A percentile compares a stretch with the other conserved stretches of the same genome.
Evolutionary conservation across 2,113 vertebrate species (phyloP).

Genomic region (Okapia johnstoni): DNA sequence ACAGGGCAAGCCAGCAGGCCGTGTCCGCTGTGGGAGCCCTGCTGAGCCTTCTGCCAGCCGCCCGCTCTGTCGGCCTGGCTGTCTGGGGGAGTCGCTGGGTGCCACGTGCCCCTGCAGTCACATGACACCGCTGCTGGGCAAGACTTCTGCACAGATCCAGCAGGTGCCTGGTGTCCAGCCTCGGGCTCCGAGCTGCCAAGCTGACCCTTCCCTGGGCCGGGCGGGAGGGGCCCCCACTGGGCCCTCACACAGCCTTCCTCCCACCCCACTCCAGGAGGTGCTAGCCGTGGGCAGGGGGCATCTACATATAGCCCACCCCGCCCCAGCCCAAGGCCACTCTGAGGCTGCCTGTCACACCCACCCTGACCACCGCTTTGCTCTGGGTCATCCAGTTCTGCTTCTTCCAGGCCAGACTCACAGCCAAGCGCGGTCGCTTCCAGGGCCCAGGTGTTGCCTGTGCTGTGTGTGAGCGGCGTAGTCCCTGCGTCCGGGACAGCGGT

Average conservation of each 20-base stretch:
- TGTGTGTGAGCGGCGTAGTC: not conserved
- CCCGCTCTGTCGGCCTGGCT: not conserved
- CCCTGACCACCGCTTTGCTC: too few species aligned
- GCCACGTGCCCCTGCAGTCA: not conserved
- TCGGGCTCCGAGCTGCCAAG: not conserved
- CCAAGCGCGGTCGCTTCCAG: rapidly evolving
- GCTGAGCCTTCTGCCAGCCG: not conserved
- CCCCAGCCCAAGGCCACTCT: not conserved
- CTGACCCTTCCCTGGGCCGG: rapidly evolving
- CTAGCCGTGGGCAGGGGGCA: not conserved
- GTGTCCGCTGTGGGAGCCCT: rapidly evolving
- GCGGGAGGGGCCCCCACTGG: not conserved
- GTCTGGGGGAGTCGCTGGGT: not conserved
- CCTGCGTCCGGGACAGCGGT: rapidly evolving
- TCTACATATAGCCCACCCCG: not conserved
- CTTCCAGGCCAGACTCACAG: not conserved
- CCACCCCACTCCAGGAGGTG: not conserved
- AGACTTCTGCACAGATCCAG: not conserved
- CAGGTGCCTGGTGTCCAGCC: not conserved
- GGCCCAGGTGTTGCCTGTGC: rapidly evolving
- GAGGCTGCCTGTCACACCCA: not conserved
- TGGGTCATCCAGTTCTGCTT: not conserved
- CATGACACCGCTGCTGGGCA: rapidly evolving
- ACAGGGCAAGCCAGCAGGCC: not conserved
- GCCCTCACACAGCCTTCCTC: not conserved